Conservation (phyloP, 2,797 vertebrate species). For the Macropus fuliginosus region DNA sequence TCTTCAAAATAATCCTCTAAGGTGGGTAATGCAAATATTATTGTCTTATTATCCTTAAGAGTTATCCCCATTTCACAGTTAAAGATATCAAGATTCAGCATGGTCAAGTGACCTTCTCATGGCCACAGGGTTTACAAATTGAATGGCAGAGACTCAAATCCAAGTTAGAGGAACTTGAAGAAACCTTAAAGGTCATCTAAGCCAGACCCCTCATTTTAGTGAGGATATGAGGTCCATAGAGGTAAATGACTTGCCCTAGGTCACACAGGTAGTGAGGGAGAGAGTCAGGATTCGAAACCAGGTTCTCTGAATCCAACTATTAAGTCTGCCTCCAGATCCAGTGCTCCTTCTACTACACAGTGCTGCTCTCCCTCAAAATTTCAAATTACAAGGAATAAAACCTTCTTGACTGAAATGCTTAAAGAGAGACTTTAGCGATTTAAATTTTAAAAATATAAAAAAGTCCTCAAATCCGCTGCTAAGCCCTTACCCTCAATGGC, state of each 20-base stretch:
- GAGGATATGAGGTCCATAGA: not conserved
- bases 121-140: not conserved
- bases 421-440: not conserved
- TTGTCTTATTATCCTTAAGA: not conserved
- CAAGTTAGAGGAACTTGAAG: not conserved
- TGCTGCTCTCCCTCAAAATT: not conserved
- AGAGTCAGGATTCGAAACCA: not conserved
- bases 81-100: not conserved
- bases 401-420: conserved; percentile 10
- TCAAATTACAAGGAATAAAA: not conserved
- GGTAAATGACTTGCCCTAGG: not conserved
- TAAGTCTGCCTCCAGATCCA: not conserved
- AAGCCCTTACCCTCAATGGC: not conserved
- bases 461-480: not conserved
- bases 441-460: conserved; percentile 29
- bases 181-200: not conserved
- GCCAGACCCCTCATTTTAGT: not conserved
- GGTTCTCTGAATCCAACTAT: not conserved
- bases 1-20: not conserved
- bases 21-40: not conserved
- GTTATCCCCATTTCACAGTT: not conserved
- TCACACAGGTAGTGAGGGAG: not conserved
- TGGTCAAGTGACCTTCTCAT: not conserved
- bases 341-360: not conserved
- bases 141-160: not conserved